phyloP scores from a whole-genome alignment of 2,888 invertebrate species.

The Lepidochitona cinerea region DNA sequence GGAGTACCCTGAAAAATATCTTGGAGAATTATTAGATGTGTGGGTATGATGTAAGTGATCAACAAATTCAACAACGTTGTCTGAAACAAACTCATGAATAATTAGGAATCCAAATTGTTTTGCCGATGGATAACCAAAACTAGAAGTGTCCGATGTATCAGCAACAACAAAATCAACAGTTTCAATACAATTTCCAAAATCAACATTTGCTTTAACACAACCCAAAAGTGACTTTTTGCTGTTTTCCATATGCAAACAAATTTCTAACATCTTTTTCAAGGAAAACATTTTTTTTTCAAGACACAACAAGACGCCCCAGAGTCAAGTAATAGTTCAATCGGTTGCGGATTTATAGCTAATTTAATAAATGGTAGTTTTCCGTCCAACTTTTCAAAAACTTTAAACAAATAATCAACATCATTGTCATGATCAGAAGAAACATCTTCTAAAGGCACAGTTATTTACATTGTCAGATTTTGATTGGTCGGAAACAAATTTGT shows the following conservation, averaged over 20 bases:
- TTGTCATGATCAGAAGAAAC: neutral
- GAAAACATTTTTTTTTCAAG: neutral
- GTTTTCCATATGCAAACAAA: no score
- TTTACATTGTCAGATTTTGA: neutral
- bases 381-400: neutral
- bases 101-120: neutral
- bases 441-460: neutral
- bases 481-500: neutral
- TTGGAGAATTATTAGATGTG: no score
- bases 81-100: no score
- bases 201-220: neutral
- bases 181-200: neutral
- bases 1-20: neutral
- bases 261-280: no score
- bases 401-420: neutral
- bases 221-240: neutral
- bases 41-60: no score
- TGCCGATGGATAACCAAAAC: neutral
- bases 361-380: neutral
- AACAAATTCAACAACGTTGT: no score
- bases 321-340: neutral
- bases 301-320: neutral
- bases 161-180: neutral
- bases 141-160: neutral
- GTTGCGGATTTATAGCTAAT: neutral